Conservation (phyloP, 2,888 invertebrate species). For the Habrosyne pyritoides region DNA sequence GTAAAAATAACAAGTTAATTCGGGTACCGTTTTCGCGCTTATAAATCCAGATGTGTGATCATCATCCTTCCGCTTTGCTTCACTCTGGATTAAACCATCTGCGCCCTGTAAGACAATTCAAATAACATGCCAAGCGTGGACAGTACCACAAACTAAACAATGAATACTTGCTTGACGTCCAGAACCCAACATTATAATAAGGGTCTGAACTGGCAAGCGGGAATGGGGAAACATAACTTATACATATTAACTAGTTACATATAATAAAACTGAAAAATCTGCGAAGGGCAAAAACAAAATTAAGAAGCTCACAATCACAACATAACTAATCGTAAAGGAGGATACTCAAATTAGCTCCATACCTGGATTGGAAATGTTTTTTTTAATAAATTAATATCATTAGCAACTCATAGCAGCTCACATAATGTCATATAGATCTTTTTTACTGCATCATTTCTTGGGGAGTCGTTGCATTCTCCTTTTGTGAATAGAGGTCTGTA, state of each 20-base stretch:
- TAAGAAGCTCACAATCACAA: constrained; percentile 55
- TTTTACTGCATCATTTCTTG: too few relatives aligned
- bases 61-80: constrained; percentile 66
- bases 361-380: neutral
- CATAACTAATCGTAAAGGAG: constrained; percentile 11
- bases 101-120: constrained; percentile 73
- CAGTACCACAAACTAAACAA: constrained; percentile 12
- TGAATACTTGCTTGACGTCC: constrained; percentile 16
- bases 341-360: neutral
- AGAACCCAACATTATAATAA: neutral
- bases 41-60: constrained; percentile 51
- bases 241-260: constrained; percentile 9
- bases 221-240: neutral
- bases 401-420: too few relatives aligned
- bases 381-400: too few relatives aligned
- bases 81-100: constrained; percentile 63
- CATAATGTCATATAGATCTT: too few relatives aligned
- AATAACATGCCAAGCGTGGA: constrained; percentile 69
- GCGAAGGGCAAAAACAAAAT: constrained; percentile 22
- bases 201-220: neutral
- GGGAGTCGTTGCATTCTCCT: neutral
- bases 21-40: constrained; percentile 62
- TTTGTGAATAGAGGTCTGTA: neutral
- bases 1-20: neutral
- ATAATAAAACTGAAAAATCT: constrained; percentile 11